Percentiles rank a stretch among this genome's conserved stretches.
Evolutionary conservation across 1,140 invertebrate species (phyloP).

Genomic region (Drosophila pallidifrons): DNA sequence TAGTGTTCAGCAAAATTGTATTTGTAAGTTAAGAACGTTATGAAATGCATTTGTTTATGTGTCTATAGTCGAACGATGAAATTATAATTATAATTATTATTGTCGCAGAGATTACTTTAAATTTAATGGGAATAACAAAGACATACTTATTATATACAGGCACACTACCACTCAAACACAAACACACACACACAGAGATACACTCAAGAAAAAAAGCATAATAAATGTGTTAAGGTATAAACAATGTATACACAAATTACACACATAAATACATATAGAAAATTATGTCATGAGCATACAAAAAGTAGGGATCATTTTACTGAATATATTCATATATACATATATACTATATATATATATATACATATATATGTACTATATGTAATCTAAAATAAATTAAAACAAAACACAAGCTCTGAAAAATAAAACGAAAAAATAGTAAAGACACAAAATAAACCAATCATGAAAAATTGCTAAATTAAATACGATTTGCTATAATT

Average conservation of each 20-base stretch:
- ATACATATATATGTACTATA: conserved; percentile 59
- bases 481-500: conserved; percentile 76
- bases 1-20: conserved; percentile 76
- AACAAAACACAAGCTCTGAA: conserved; percentile 54
- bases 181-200: conserved; percentile 17
- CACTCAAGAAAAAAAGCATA: conserved; percentile 45
- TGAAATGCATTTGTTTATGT: conserved; percentile 72
- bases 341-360: conserved; percentile 37
- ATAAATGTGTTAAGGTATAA: conserved; percentile 70
- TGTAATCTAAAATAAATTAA: conserved; percentile 61
- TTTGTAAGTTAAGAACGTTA: conserved; percentile 57
- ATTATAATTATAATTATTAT: conserved; percentile 72
- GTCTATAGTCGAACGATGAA: conserved; percentile 62
- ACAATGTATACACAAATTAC: conserved; percentile 72
- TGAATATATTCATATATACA: conserved; percentile 62
- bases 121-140: conserved; percentile 62
- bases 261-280: conserved; percentile 73
- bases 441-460: conserved; percentile 43
- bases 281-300: conserved; percentile 82
- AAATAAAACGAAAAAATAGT: conserved; percentile 41
- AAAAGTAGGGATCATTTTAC: conserved; percentile 84
- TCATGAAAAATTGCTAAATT: conserved; percentile 62
- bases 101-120: conserved; percentile 82
- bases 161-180: conserved; percentile 26
- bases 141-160: conserved; percentile 27